Evolutionary conservation across 2,113 vertebrate genomes (phyloP).

Genomic region (Proteles cristata): DNA sequence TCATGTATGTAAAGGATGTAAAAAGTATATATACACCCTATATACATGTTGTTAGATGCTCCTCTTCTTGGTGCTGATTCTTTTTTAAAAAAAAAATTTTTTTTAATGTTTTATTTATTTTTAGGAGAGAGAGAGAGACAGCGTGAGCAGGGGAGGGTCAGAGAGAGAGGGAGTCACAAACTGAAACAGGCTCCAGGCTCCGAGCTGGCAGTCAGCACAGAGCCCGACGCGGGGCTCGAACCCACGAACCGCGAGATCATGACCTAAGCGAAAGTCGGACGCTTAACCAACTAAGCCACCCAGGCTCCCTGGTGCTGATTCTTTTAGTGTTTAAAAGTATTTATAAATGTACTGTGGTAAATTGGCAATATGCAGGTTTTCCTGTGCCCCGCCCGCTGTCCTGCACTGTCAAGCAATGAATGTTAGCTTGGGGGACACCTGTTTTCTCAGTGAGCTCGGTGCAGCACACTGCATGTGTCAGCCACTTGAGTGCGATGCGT

Average conservation of each 20-base stretch:
- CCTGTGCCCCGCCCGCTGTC: background rate
- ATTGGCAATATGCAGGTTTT: background rate
- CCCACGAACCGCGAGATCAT: no score
- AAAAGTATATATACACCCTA: rapidly evolving
- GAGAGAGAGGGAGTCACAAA: no score
- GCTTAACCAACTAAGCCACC: no score
- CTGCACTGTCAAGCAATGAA: background rate
- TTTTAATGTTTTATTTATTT: no score
- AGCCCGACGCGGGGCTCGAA: no score
- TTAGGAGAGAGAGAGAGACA: no score
- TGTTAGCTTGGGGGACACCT: background rate
- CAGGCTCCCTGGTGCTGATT: background rate
- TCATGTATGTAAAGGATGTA: background rate
- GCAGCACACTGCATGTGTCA: rapidly evolving
- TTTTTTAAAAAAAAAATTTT: background rate
- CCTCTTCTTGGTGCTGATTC: background rate
- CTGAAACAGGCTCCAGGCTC: no score
- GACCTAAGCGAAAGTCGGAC: no score
- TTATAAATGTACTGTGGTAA: background rate
- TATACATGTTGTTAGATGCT: no score
- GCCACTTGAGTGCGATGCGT: background rate
- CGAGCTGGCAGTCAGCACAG: no score
- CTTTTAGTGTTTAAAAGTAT: background rate
- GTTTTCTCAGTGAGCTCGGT: background rate
- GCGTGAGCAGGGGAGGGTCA: no score